These are phyloP conservation scores for Epinotia nisella DNA, from an alignment of 2,888 invertebrate species.

Conservation along the genomic window DNA sequence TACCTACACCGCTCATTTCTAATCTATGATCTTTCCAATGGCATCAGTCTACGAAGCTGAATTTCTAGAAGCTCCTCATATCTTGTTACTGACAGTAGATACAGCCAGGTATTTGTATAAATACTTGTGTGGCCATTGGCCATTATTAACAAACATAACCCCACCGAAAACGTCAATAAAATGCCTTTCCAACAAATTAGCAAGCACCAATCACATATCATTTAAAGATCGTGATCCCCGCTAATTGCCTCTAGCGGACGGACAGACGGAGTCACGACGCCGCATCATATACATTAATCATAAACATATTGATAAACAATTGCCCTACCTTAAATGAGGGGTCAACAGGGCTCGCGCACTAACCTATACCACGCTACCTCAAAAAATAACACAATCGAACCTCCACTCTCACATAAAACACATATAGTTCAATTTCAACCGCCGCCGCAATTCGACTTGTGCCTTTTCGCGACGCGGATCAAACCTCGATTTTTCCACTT, in stretches of 20 bases:
- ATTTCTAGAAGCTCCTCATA: too few species aligned
- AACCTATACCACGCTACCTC: constrained; percentile 55
- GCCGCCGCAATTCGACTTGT: constrained; percentile 45
- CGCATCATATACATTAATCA: constrained; percentile 77
- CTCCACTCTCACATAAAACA: constrained; percentile 44
- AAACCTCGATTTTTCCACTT: constrained; percentile 62
- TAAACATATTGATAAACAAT: constrained; percentile 83
- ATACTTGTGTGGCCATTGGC: neutral
- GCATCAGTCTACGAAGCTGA: too few species aligned
- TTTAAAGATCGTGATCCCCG: constrained; percentile 70
- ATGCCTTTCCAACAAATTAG: constrained; percentile 65
- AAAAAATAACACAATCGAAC: constrained; percentile 46
- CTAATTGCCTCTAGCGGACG: constrained; percentile 73
- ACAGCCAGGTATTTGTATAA: too few species aligned
- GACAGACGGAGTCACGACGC: constrained; percentile 70
- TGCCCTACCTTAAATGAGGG: constrained; percentile 83
- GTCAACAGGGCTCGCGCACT: constrained; percentile 66
- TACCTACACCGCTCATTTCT: too few species aligned
- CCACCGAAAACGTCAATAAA: constrained; percentile 19
- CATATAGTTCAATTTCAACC: constrained; percentile 47
- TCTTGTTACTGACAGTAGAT: too few species aligned
- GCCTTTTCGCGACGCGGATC: constrained; percentile 50
- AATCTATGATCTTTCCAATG: too few species aligned
- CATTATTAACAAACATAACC: constrained; percentile 1
- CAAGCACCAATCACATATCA: constrained; percentile 78